Evolutionary conservation across 2,113 vertebrate species (phyloP), one percentile per base, ranked within the genome.

Genomic region (Oncorhynchus keta): DNA sequence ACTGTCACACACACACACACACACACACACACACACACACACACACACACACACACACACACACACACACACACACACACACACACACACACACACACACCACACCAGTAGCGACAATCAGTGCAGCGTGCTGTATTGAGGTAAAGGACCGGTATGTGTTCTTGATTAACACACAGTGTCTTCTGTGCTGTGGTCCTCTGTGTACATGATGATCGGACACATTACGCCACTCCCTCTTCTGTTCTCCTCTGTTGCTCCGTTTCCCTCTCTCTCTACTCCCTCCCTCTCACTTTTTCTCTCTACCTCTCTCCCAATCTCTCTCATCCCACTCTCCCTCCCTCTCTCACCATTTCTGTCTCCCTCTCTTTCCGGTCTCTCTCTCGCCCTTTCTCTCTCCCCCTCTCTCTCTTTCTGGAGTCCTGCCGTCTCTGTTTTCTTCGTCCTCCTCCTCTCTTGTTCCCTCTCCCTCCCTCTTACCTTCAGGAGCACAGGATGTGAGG

Each of bases 401-500:
- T 72, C n/a, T 30, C n/a, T 16, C 32, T 39, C 45, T 68, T 39
- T 49, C 11, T 18, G 4, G 4, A 14, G 5, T 61, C 26, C 49
- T 6, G 28, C 68, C 9, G 20, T 75, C 57, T 35, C 32, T 66
- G 9, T 72, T 68, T 68, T 61, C n/a, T 2, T 28, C 28, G 3
- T 32, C 45, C 28, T 49, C 45, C 39, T 49, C 13, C 2, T 62
- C 45, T 28, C 18, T 69, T 59, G 5, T 35, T 11, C 22, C 18
- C 16, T 32, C 24, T 70, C 74, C 30, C 14, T 30, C 51, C 14
- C 30, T 76, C 67, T 61, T 75, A 73, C 84, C 80, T 84, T 78
- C 48, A 76, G 76, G 76, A 4, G 55, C 66, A 73, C 86, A 84
- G 77, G 77, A 90, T 90, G 86, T 90, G 81, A 87, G 65, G 45